Percentiles rank a stretch among this genome's conserved stretches.
These are phyloP conservation scores for Apis florea DNA, from an alignment of 1,140 invertebrate species.

Conservation along the genomic window DNA sequence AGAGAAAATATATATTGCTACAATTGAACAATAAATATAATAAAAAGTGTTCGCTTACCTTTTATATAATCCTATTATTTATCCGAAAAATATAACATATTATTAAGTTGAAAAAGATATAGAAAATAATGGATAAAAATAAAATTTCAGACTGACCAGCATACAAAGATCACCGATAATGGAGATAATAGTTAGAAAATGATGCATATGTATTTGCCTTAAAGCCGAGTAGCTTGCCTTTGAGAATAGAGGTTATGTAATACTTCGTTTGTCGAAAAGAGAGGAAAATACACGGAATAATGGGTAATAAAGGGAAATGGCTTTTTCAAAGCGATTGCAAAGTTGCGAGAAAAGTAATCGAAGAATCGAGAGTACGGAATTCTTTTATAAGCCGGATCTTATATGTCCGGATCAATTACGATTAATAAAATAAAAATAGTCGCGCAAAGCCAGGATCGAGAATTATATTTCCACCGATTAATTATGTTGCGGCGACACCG, in stretches of 20 bases:
- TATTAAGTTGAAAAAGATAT: too few species aligned
- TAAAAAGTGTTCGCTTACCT: too few species aligned
- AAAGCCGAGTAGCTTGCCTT: too few species aligned
- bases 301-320: neutral
- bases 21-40: neutral
- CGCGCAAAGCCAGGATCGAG: slow-evolving; percentile 47
- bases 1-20: neutral
- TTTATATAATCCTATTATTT: too few species aligned
- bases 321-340: slow-evolving; percentile 26
- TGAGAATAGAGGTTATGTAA: too few species aligned
- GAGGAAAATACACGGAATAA: neutral
- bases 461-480: slow-evolving; percentile 66
- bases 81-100: too few species aligned
- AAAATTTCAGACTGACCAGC: too few species aligned
- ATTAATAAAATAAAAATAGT: slow-evolving; percentile 38
- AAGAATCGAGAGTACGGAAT: neutral
- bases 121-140: too few species aligned
- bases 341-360: slow-evolving; percentile 1
- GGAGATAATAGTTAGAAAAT: too few species aligned
- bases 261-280: neutral
- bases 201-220: too few species aligned
- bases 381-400: neutral
- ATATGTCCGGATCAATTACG: neutral
- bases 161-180: too few species aligned
- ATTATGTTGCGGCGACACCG: slow-evolving; percentile 61